Evolutionary conservation across 2,888 invertebrate species (phyloP).

Genomic region (Terebella lapidaria): DNA sequence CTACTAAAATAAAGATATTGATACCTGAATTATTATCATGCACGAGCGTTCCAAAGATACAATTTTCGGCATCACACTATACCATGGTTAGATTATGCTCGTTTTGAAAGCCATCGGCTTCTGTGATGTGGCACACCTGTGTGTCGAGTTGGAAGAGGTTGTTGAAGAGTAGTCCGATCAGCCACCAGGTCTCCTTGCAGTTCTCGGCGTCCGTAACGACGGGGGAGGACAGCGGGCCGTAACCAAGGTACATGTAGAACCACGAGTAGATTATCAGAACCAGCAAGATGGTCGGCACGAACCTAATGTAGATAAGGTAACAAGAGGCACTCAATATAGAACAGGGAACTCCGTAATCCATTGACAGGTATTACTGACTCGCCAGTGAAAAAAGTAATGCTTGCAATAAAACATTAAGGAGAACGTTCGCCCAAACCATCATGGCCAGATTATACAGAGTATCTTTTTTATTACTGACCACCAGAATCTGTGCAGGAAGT

Average conservation of each 20-base stretch:
- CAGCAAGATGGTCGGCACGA: conserved; percentile 49
- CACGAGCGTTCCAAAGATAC: too few relatives aligned
- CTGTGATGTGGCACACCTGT: conserved; percentile 27
- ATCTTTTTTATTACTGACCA: conserved; percentile 16
- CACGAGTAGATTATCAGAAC: conserved; percentile 39
- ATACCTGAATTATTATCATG: background rate
- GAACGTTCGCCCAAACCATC: too few relatives aligned
- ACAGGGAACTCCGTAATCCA: background rate
- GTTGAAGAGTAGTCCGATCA: conserved; percentile 41
- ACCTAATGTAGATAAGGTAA: conserved; percentile 32
- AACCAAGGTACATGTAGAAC: conserved; percentile 41
- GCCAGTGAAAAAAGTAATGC: too few relatives aligned
- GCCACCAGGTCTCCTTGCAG: conserved; percentile 43
- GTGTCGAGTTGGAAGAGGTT: conserved; percentile 33
- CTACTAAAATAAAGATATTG: background rate
- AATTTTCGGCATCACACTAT: too few relatives aligned
- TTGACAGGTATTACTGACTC: too few relatives aligned
- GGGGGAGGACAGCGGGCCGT: conserved; percentile 39
- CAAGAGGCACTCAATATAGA: background rate
- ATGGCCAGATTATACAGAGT: too few relatives aligned
- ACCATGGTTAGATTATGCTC: too few relatives aligned
- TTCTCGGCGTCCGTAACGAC: conserved; percentile 26
- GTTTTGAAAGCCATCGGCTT: too few relatives aligned
- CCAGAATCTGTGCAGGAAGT: conserved; percentile 16
- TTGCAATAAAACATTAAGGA: too few relatives aligned